phyloP scores from a whole-genome alignment of 2,888 invertebrate species.

The Brachyptera risi region DNA sequence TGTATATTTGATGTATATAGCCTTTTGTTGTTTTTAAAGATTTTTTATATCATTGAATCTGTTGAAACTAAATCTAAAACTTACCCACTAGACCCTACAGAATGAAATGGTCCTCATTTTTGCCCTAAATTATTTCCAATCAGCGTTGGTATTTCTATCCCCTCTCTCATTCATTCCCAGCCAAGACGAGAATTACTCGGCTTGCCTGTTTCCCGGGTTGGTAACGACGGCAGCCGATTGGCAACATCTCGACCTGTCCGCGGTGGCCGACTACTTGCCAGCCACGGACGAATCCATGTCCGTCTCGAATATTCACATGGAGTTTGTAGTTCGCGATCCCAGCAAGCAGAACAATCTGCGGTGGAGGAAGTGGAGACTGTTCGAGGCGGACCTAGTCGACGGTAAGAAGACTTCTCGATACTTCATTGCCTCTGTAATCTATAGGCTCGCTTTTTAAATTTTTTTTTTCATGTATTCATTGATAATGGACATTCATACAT shows the following conservation, averaged over 20 bases:
- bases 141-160: no score
- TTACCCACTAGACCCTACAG: background rate
- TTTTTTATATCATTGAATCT: no score
- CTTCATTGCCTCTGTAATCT: no score
- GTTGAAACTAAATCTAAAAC: no score
- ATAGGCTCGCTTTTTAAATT: no score
- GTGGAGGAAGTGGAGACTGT: slow-evolving; percentile 48
- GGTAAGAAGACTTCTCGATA: slow-evolving; percentile 36
- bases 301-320: slow-evolving; percentile 15
- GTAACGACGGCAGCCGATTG: slow-evolving; percentile 40
- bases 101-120: background rate
- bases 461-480: no score
- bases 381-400: slow-evolving; percentile 44
- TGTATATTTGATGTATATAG: no score
- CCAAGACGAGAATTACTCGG: slow-evolving; percentile 40
- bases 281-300: slow-evolving; percentile 51
- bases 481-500: no score
- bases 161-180: slow-evolving; percentile 33
- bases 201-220: slow-evolving; percentile 47
- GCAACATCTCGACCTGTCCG: slow-evolving; percentile 43
- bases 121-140: no score
- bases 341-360: slow-evolving; percentile 35
- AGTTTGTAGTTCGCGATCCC: slow-evolving; percentile 27
- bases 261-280: slow-evolving; percentile 51
- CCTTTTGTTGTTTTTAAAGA: no score